A percentile compares a stretch with the other conserved stretches of the same genome.
These are phyloP conservation scores for Tenualosa thibaudeaui DNA, from an alignment of 2,797 vertebrate species.

Conservation along the genomic window DNA sequence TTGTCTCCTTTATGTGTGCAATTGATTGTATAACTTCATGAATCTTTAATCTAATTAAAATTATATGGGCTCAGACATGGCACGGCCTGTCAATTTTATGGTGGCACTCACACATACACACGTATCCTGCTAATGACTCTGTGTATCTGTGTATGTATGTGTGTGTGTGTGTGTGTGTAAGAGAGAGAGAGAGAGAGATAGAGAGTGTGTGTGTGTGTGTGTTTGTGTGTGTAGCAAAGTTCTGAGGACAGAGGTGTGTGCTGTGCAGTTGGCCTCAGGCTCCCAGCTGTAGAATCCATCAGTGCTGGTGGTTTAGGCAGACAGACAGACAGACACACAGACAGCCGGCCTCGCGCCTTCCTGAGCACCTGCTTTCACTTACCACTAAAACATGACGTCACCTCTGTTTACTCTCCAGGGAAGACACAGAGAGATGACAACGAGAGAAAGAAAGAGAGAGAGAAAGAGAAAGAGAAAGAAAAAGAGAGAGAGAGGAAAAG, in stretches of 20 bases:
- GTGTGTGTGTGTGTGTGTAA: neutral
- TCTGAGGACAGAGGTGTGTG: neutral
- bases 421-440: neutral
- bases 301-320: neutral
- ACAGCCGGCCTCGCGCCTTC: conserved; percentile 23
- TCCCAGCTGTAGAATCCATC: conserved; percentile 31
- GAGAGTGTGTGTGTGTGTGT: neutral
- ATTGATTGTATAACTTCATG: neutral
- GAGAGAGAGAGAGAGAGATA: neutral
- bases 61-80: neutral
- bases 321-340: too few species aligned
- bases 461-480: neutral
- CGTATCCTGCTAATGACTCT: too few species aligned
- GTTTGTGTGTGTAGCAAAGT: neutral
- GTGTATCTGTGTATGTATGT: too few species aligned
- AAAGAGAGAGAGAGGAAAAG: neutral
- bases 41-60: neutral
- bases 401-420: conserved; percentile 16
- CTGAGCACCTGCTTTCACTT: conserved; percentile 43
- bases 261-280: neutral
- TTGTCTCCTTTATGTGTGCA: neutral
- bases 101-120: neutral
- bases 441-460: neutral
- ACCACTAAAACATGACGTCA: conserved; percentile 33
- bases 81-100: neutral